These are phyloP conservation scores for Perodicticus potto DNA, from an alignment of 2,797 vertebrate genomes.

Conservation along the genomic window DNA sequence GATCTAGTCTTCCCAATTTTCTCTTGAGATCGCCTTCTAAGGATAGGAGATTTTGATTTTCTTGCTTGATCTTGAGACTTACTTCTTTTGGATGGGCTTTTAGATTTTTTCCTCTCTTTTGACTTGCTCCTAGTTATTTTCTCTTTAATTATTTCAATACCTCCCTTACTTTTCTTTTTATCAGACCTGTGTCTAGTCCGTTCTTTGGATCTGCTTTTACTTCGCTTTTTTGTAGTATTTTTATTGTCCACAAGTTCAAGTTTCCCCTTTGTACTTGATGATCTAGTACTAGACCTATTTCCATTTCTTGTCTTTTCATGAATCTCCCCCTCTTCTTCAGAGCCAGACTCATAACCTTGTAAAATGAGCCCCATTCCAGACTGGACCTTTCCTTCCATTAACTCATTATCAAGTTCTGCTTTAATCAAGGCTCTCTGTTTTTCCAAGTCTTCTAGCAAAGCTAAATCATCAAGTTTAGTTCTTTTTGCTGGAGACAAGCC, in stretches of 20 bases:
- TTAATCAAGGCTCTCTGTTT: conserved; percentile 99
- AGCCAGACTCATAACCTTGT: conserved; percentile 98
- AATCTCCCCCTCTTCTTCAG: conserved; percentile 96
- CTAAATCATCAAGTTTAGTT: conserved; percentile 95
- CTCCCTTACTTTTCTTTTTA: conserved; percentile 92
- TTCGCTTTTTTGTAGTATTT: conserved; percentile 92
- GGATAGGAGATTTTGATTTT: conserved; percentile 93
- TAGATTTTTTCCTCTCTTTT: conserved; percentile 94
- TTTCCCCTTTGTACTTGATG: conserved; percentile 90
- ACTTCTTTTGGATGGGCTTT: conserved; percentile 91
- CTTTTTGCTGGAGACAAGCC: conserved; percentile 91
- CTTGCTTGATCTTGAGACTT: conserved; percentile 92
- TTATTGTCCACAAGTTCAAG: conserved; percentile 94
- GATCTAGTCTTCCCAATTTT: conserved; percentile 90
- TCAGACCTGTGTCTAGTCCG: conserved; percentile 93
- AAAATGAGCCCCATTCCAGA: conserved; percentile 99
- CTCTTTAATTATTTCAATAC: conserved; percentile 89
- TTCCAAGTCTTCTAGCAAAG: conserved; percentile 97
- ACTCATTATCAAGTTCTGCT: conserved; percentile 98
- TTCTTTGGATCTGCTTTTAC: conserved; percentile 95
- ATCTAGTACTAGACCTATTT: conserved; percentile 91
- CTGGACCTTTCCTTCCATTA: conserved; percentile 95
- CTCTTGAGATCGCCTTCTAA: conserved; percentile 90
- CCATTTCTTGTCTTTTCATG: conserved; percentile 95
- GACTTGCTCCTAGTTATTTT: conserved; percentile 93